Conservation (phyloP, 1,140 invertebrate genomes). For the Drosophila orena region DNA sequence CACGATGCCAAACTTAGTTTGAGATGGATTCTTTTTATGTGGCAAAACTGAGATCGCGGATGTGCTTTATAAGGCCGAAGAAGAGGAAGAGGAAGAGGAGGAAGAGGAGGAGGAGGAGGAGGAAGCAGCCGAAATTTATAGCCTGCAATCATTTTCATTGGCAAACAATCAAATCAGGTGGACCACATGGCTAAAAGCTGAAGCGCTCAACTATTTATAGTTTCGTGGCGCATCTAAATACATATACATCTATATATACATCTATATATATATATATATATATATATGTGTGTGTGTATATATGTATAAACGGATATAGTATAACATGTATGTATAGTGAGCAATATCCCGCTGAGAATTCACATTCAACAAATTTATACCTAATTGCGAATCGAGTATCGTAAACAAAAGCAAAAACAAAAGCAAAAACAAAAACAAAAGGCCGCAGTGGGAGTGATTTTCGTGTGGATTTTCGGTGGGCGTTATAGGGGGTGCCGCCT, state of each 20-base stretch:
- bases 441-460: not conserved
- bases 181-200: conserved; percentile 26
- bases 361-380: conserved; percentile 49
- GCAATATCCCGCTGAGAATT: conserved; percentile 40
- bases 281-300: too few relatives aligned
- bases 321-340: too few relatives aligned
- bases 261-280: too few relatives aligned
- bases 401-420: conserved; percentile 68
- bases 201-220: conserved; percentile 47
- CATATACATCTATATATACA: not conserved
- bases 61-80: conserved; percentile 17
- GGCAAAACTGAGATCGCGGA: not conserved
- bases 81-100: not conserved
- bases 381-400: conserved; percentile 55
- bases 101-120: not conserved
- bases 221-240: not conserved
- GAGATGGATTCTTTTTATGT: not conserved
- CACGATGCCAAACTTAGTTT: too few relatives aligned
- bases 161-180: conserved; percentile 58
- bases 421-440: conserved; percentile 46
- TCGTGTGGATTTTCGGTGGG: not conserved
- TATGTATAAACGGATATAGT: too few relatives aligned
- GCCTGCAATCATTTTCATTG: conserved; percentile 65
- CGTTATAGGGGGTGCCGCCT: not conserved
- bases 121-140: conserved; percentile 52